phyloP scores from a whole-genome alignment of 53 echinoderm and acorn worm species.

The Holothuria scabra region DNA sequence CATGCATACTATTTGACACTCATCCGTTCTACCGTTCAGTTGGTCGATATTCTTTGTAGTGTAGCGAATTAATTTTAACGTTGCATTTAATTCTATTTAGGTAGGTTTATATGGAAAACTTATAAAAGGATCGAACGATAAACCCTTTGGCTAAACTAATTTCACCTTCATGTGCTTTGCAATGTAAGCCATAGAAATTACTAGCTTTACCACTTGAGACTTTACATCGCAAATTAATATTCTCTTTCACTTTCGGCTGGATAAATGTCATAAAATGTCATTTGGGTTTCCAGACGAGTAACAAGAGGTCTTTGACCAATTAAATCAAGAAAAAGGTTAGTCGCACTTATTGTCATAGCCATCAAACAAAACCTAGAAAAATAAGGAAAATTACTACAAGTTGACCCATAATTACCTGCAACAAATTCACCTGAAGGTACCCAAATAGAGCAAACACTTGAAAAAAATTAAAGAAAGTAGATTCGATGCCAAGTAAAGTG shows the following conservation, averaged over 20 bases:
- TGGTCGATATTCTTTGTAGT: too few relatives aligned
- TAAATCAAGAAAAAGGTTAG: conserved; percentile 20
- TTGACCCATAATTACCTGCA: conserved; percentile 17
- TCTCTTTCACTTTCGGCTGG: conserved; percentile 19
- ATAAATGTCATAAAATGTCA: conserved; percentile 43
- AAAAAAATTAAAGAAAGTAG: conserved; percentile 22
- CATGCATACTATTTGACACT: too few relatives aligned
- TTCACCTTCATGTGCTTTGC: conserved; percentile 20
- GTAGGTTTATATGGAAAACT: too few relatives aligned
- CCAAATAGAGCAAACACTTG: conserved; percentile 7
- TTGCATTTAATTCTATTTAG: too few relatives aligned
- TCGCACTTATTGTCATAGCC: not conserved
- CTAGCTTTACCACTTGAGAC: conserved; percentile 16
- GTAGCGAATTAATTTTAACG: too few relatives aligned
- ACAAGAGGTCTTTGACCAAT: conserved; percentile 31
- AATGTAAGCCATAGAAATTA: not conserved
- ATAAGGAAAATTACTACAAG: not conserved
- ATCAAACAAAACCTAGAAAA: too few relatives aligned
- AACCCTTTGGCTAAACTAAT: conserved; percentile 30
- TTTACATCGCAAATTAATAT: conserved; percentile 41
- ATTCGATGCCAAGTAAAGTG: conserved; percentile 18
- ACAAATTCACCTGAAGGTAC: conserved; percentile 21
- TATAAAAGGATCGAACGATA: too few relatives aligned
- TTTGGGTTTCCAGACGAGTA: conserved; percentile 25
- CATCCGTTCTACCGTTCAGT: too few relatives aligned